Evolutionary conservation across 2,888 invertebrate species (phyloP).

Genomic region (Spialia ferax): DNA sequence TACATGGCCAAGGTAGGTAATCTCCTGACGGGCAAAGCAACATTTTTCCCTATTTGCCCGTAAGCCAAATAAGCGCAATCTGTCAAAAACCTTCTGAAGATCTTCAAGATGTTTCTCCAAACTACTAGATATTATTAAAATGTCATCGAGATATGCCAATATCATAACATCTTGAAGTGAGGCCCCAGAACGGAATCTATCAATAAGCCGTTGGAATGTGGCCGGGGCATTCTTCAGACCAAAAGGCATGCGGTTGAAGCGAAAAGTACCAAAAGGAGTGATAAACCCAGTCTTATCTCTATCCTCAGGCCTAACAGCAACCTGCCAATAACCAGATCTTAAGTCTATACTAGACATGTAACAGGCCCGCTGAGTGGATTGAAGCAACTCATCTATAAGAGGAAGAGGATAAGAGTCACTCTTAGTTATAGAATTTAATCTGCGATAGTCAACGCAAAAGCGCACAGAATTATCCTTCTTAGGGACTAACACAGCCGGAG

Average conservation of each 20-base stretch:
- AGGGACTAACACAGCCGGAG: conserved; percentile 57
- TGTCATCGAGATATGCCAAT: conserved; percentile 55
- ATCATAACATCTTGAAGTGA: conserved; percentile 45
- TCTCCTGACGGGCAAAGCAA: conserved; percentile 38
- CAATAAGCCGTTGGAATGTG: conserved; percentile 54
- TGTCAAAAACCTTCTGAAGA: conserved; percentile 48
- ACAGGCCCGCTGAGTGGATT: background rate
- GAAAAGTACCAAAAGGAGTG: conserved; percentile 53
- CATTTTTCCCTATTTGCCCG: conserved; percentile 53
- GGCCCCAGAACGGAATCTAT: conserved; percentile 45
- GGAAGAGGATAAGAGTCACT: conserved; percentile 16
- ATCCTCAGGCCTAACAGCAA: conserved; percentile 46
- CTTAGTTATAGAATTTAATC: conserved; percentile 16
- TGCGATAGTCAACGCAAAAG: conserved; percentile 19
- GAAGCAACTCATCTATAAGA: conserved; percentile 14
- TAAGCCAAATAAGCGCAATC: conserved; percentile 49
- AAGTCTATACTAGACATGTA: conserved; percentile 51
- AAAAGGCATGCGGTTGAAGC: conserved; percentile 57
- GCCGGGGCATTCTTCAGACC: conserved; percentile 55
- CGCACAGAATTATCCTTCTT: conserved; percentile 51
- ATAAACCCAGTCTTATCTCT: conserved; percentile 54
- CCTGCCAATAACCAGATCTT: conserved; percentile 61
- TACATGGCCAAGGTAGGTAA: conserved; percentile 47
- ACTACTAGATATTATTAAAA: conserved; percentile 49
- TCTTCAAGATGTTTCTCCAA: conserved; percentile 50